Evolutionary conservation across 1,140 invertebrate genomes (phyloP), one percentile per base, ranked within the genome.

Genomic region (Psix sp.): DNA sequence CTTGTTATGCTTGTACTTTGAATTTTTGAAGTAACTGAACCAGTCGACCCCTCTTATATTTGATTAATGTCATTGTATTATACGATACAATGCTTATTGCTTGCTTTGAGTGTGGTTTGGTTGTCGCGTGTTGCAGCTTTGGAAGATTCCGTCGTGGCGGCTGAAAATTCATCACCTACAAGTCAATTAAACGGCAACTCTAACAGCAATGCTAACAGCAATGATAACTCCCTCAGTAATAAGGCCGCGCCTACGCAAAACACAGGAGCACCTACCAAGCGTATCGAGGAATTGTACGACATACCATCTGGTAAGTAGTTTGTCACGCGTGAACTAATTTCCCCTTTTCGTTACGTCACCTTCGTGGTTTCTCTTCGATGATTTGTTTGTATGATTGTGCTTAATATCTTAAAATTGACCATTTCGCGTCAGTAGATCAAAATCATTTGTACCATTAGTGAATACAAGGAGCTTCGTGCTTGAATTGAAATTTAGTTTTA

Each of bases 261-360:
- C 59, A 62, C 79, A 67, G 77, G 79, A 60, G 65, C 76, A 68
- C 77, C 80, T 59, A 78, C 77, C 65, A 90, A 90, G 81, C 89
- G 90, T 77, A 88, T 92, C 26, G 92, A 94, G 78, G 91, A 94
- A 79, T 81, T 94, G 24, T 94, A 94, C 83, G 93, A 94, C 85
- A 94, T 95, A 84, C 94, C 94, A 48, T 90, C 91, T 70, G 94
- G 93, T 94, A 87, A 93, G 92, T 92, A 85, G 57, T 72, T 72
- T 75, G 67, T 62, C 59, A 46, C 49, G 48, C 72, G 57, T 40
- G 17, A 74, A 68, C 48, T 31, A 60, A 70, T 68, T 68, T 68
- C 16, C 39, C 48, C 65, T 54, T 48, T 68, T 67, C n/a, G 49
- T 67, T 67, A 73, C 60, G 29, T 60, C 51, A 68, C 43, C 65